Conservation (phyloP, 2,797 vertebrate species). For the Falco rusticolus region DNA sequence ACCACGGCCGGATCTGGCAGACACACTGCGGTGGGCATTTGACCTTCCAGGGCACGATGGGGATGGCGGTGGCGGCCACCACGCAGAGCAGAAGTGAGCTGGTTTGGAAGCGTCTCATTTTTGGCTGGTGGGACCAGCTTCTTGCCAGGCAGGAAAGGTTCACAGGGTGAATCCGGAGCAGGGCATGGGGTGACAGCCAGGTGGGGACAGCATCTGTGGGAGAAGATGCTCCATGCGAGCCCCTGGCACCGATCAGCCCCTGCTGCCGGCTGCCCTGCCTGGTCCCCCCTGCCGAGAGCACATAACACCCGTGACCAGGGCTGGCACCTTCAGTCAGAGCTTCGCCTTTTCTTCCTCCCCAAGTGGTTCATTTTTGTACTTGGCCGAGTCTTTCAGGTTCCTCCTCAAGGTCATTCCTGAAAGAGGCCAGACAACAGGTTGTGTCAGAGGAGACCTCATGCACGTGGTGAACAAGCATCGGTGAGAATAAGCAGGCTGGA, state of each 20-base stretch:
- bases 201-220: fast-evolving
- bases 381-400: background rate
- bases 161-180: background rate
- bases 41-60: slow-evolving; percentile 91
- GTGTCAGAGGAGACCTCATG: background rate
- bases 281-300: background rate
- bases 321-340: background rate
- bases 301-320: background rate
- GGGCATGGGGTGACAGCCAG: background rate
- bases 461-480: fast-evolving
- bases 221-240: background rate
- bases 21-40: slow-evolving; percentile 87
- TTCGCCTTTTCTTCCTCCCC: background rate
- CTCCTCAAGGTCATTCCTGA: slow-evolving; percentile 38
- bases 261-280: background rate
- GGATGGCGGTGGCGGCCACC: slow-evolving; percentile 78
- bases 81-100: slow-evolving; percentile 83
- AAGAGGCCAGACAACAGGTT: background rate
- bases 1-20: slow-evolving; percentile 98
- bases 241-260: background rate
- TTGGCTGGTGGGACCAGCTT: slow-evolving; percentile 7
- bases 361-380: background rate
- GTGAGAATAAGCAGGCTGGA: background rate
- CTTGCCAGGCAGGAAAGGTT: background rate
- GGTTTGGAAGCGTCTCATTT: slow-evolving; percentile 79